phyloP scores from a whole-genome alignment of 2,113 vertebrate species.

The Microcebus ravelobensis region DNA sequence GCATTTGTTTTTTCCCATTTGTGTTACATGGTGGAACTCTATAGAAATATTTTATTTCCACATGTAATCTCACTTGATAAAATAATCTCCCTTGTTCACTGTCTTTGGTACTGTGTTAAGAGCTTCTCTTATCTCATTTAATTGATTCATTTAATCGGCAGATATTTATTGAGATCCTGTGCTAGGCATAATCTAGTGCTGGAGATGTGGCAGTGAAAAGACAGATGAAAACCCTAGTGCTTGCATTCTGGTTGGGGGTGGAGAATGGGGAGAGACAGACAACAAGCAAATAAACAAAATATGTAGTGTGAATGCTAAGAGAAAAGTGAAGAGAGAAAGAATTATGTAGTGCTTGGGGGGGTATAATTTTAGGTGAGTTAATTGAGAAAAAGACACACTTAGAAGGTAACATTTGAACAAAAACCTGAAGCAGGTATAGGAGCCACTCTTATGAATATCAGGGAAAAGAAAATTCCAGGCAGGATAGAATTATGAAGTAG shows the following conservation, averaged over 20 bases:
- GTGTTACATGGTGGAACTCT: not conserved
- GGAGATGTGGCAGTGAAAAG: not conserved
- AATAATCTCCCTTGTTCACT: not conserved
- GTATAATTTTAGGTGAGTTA: not conserved
- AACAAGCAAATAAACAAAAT: not conserved
- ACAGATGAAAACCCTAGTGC: not conserved
- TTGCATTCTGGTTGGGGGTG: not conserved
- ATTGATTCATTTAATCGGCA: not conserved
- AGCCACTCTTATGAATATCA: not conserved
- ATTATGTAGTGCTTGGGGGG: not conserved
- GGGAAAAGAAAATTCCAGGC: not conserved
- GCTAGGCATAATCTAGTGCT: not conserved
- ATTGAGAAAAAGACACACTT: not conserved
- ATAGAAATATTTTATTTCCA: conserved; percentile 20
- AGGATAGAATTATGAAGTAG: not conserved
- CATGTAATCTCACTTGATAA: not conserved
- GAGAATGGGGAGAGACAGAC: not conserved
- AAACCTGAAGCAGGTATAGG: not conserved
- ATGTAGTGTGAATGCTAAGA: not conserved
- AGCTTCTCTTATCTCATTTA: not conserved
- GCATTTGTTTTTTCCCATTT: not conserved
- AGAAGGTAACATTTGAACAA: not conserved
- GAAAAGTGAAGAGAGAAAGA: not conserved
- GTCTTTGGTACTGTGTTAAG: not conserved
- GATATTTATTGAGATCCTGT: not conserved